Conservation (phyloP, 2,797 vertebrate genomes). For the Esox masquinongy region DNA sequence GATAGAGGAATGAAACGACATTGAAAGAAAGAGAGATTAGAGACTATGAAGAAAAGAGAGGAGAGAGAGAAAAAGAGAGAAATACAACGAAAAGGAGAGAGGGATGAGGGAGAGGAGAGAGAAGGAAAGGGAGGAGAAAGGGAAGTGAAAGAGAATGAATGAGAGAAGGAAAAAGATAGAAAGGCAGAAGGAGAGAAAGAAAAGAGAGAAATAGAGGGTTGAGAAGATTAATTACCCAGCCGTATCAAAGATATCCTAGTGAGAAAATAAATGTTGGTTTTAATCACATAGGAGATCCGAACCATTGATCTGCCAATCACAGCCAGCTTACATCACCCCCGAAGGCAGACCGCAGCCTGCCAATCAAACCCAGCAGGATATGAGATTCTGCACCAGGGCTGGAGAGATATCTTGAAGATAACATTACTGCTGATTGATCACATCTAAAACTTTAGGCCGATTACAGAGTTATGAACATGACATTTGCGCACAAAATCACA, state of each 20-base stretch:
- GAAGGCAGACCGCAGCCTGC: slow-evolving; percentile 11
- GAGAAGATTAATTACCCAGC: slow-evolving; percentile 9
- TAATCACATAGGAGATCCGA: slow-evolving; percentile 31
- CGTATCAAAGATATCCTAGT: slow-evolving; percentile 15
- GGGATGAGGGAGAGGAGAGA: background rate
- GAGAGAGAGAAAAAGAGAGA: background rate
- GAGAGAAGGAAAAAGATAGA: background rate
- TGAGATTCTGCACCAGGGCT: slow-evolving; percentile 16
- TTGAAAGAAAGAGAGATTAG: too few species aligned
- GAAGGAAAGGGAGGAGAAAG: background rate
- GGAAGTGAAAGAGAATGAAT: background rate
- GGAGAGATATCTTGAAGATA: background rate
- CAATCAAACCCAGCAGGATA: slow-evolving; percentile 18
- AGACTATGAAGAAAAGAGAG: background rate
- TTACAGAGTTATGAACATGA: background rate
- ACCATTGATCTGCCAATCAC: slow-evolving; percentile 46
- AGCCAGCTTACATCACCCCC: slow-evolving; percentile 27
- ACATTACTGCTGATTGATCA: slow-evolving; percentile 35
- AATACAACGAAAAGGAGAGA: background rate
- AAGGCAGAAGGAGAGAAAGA: slow-evolving; percentile 15
- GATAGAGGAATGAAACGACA: too few species aligned
- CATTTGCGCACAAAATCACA: too few species aligned
- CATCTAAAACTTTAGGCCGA: slow-evolving; percentile 40
- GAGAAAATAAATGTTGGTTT: slow-evolving; percentile 26
- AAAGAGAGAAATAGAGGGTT: background rate